phyloP scores from a whole-genome alignment of 2,113 vertebrate genomes.

The Platysternon megacephalum region DNA sequence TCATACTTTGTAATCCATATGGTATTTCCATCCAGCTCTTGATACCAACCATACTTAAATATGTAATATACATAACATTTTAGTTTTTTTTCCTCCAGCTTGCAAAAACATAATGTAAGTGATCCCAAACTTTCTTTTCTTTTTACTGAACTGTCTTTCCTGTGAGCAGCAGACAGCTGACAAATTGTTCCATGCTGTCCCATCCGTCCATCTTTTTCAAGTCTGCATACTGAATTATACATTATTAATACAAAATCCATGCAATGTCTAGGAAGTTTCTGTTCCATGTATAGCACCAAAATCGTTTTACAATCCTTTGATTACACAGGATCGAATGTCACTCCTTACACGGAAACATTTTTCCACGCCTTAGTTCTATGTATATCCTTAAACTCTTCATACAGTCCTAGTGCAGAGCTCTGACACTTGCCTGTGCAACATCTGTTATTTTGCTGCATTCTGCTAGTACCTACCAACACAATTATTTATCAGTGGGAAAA shows the following conservation, averaged over 20 bases:
- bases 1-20: background rate
- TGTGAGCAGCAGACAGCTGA: background rate
- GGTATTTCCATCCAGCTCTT: background rate
- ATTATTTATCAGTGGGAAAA: background rate
- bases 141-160: background rate
- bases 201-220: background rate
- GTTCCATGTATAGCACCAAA: background rate
- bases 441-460: fast-evolving
- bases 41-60: background rate
- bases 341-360: background rate
- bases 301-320: background rate
- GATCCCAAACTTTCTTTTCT: background rate
- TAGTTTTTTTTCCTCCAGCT: background rate
- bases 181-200: background rate
- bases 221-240: background rate
- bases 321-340: background rate
- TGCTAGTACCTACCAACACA: background rate
- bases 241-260: background rate
- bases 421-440: background rate
- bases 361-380: background rate
- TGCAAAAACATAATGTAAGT: background rate
- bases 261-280: background rate
- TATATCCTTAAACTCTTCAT: background rate
- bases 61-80: background rate
- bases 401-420: background rate